Percentiles rank a stretch among this genome's conserved stretches.
Evolutionary conservation across 2,888 invertebrate species (phyloP).

Genomic region (Anthophora plumipes): DNA sequence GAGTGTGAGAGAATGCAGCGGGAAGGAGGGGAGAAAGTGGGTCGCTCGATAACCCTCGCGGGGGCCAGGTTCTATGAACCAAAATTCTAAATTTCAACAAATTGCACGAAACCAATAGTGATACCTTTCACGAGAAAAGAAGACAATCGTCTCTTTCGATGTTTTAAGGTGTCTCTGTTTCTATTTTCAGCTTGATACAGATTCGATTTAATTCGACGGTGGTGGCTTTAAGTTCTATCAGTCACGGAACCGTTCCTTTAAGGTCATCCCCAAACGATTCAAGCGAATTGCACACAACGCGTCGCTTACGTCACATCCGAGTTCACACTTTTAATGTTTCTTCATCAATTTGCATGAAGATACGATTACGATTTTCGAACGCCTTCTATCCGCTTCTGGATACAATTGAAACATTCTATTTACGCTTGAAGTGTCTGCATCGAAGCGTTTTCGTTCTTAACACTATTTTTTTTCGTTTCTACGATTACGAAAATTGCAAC

Average conservation of each 20-base stretch:
- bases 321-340: conserved; percentile 1
- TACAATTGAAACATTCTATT: not conserved
- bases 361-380: not conserved
- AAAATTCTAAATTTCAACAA: conserved; percentile 69
- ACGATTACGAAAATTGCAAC: not conserved
- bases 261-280: conserved; percentile 27
- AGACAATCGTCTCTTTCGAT: not conserved
- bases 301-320: conserved; percentile 28
- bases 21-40: conserved; percentile 73
- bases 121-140: not conserved
- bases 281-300: conserved; percentile 16
- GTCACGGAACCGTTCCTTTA: conserved; percentile 33
- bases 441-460: not conserved
- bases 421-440: too few species aligned
- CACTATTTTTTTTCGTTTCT: not conserved
- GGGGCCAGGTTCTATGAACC: conserved; percentile 67
- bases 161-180: not conserved
- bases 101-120: conserved; percentile 46
- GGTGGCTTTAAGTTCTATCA: conserved; percentile 12
- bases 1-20: conserved; percentile 58
- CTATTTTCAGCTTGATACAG: not conserved
- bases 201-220: not conserved
- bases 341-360: not conserved
- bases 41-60: conserved; percentile 78
- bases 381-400: not conserved